Evolutionary conservation across 92 coral and sea anemone species (phyloP), one percentile per base, ranked within the genome.

Genomic region (Heteractis magnifica): DNA sequence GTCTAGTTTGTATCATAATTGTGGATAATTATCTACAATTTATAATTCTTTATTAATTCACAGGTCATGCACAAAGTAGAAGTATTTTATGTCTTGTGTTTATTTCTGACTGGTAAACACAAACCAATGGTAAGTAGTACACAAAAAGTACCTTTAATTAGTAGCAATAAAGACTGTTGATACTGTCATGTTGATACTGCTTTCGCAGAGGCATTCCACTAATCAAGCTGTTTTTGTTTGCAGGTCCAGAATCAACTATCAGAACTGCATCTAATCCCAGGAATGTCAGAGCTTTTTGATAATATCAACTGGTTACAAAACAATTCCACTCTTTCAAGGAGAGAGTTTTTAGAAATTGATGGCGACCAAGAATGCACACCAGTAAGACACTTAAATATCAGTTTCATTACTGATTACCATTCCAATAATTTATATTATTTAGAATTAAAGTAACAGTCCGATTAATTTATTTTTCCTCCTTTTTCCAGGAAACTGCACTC

Each of bases 71-170:
- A 88, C 68, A 95, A 95, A 81, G 98, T 95, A 58, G 98, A 95
- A 74, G 98, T 94, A 50, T 90, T 95, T 80, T 95, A 94, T 86
- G 94, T 95, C n/a, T 87, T 95, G 4, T 95, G 98, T 89, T 81
- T 95, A 79, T 92, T 95, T 75, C 85, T 95, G 76, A 95, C 98
- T n/a, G 98, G 98, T 52, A 95, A 92, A 77, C 94, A 94, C 81
- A 95, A 95, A 82, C 86, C 90, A 55, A 62, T 77, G 82, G 98
- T 95, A 90, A 89, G 95, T 4, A 89, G 95, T 4, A 7, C 23
- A 10, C 23, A 20, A 20, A 10, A 5, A 8, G 5, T 20, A 68
- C 14, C 10, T 5, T 52, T 5, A 52, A 5, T 19, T 65, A 8
- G 65, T 62, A 85, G 94, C 87, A 15, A 2, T 12, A 9, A 12